Evolutionary conservation across 2,888 invertebrate species (phyloP).

Genomic region (Mesorhabditis belari): DNA sequence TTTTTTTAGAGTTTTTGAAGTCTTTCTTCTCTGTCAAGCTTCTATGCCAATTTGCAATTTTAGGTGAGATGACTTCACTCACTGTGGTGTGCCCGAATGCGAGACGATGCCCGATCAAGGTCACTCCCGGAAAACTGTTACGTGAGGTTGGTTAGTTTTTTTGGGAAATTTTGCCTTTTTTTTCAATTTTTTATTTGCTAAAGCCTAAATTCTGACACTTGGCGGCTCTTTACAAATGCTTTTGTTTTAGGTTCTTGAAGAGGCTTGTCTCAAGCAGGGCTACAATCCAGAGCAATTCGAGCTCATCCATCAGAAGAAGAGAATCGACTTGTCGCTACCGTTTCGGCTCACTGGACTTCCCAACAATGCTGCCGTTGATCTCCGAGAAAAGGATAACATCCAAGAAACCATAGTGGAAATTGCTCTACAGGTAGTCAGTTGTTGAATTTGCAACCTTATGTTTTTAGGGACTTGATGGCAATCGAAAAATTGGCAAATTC

Average conservation of each 20-base stretch:
- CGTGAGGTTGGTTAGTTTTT: conserved; percentile 19
- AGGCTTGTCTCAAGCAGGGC: conserved; percentile 73
- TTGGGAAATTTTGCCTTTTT: not conserved
- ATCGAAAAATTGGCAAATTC: conserved; percentile 14
- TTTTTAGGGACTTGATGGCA: conserved; percentile 12
- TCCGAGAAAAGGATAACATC: conserved; percentile 60
- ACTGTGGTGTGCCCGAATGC: conserved; percentile 37
- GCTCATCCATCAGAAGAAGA: conserved; percentile 66
- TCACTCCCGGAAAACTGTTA: conserved; percentile 27
- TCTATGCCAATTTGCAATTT: not conserved
- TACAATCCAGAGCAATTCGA: conserved; percentile 71
- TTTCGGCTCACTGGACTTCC: conserved; percentile 78
- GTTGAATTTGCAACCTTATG: not conserved
- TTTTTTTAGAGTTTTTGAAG: not conserved
- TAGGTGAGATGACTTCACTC: conserved; percentile 23
- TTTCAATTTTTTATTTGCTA: not conserved
- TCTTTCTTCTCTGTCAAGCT: not conserved
- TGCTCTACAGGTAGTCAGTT: conserved; percentile 23
- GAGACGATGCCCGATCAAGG: conserved; percentile 24
- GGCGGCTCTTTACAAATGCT: not conserved
- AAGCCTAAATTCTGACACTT: not conserved
- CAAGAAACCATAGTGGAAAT: conserved; percentile 19
- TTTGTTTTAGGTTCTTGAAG: conserved; percentile 63
- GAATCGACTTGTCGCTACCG: conserved; percentile 70
- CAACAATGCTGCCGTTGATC: conserved; percentile 81